Conservation (phyloP, 2,797 vertebrate genomes). For the Sebastiscus albofasciatus region DNA sequence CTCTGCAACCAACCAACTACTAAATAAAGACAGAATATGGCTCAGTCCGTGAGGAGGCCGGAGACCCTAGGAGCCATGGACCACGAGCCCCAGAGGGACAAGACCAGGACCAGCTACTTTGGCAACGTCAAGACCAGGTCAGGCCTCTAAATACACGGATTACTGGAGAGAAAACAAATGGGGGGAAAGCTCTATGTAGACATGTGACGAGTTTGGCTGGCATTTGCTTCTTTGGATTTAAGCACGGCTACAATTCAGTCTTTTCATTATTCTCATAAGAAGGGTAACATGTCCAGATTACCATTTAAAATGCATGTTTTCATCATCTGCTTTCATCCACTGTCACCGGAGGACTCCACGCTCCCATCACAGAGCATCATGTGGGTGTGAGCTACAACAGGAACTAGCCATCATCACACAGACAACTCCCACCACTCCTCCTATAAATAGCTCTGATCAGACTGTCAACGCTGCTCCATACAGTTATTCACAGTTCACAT, state of each 20-base stretch:
- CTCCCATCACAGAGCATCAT: conserved; percentile 23
- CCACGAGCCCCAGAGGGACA: conserved; percentile 70
- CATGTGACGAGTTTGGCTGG: conserved; percentile 44
- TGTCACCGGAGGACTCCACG: conserved; percentile 1
- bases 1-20: not conserved
- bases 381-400: conserved; percentile 40
- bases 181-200: conserved; percentile 5
- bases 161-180: conserved; percentile 21
- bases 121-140: conserved; percentile 85
- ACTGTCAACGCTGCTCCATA: conserved; percentile 10
- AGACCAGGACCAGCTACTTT: conserved; percentile 81
- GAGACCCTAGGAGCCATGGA: conserved; percentile 67
- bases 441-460: conserved; percentile 64
- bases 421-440: conserved; percentile 57
- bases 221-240: conserved; percentile 26
- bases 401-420: conserved; percentile 13
- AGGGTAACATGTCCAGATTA: not conserved
- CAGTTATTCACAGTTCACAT: conserved; percentile 29
- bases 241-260: conserved; percentile 5
- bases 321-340: not conserved
- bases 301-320: not conserved
- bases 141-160: conserved; percentile 41
- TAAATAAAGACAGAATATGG: conserved; percentile 50
- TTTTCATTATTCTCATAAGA: conserved; percentile 20
- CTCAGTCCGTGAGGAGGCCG: conserved; percentile 70